phyloP scores from a whole-genome alignment of 37 sponge, comb jelly and placozoan genomes.

The Bolinopsis microptera region DNA sequence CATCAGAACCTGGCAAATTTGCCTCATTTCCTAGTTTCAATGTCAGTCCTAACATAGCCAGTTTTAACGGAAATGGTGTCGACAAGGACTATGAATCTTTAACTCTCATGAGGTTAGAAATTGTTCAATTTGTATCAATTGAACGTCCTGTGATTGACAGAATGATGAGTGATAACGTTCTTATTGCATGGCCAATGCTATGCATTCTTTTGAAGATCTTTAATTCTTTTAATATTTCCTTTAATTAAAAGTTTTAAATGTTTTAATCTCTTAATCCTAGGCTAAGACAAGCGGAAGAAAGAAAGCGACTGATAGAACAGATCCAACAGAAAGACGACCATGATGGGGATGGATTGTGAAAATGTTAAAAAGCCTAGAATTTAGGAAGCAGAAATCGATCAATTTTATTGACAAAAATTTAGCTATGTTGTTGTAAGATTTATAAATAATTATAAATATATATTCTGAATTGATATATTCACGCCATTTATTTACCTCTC shows the following conservation, averaged over 20 bases:
- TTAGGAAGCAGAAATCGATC: not conserved
- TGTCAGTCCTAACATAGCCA: not conserved
- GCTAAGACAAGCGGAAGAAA: constrained; percentile 53
- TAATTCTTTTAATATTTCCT: no score
- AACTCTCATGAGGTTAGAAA: constrained; percentile 37
- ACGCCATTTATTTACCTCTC: no score
- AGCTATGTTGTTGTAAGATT: no score
- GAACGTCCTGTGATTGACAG: no score
- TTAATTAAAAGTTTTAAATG: no score
- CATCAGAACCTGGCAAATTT: not conserved
- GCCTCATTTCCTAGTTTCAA: not conserved
- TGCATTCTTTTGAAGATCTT: no score
- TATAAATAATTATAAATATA: no score
- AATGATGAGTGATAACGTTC: no score
- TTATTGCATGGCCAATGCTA: no score
- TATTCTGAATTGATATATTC: no score
- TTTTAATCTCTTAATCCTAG: no score
- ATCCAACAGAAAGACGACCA: not conserved
- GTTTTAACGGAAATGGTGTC: not conserved
- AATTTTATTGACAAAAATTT: not conserved
- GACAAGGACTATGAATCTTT: constrained; percentile 53
- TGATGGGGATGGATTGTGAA: constrained; percentile 35
- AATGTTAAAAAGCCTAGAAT: not conserved
- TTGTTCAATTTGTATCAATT: no score
- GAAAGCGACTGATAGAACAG: constrained; percentile 27